A percentile compares a stretch with the other conserved stretches of the same genome.
phyloP scores from a whole-genome alignment of 2,113 vertebrate genomes.

The Aviceda subcristata region DNA sequence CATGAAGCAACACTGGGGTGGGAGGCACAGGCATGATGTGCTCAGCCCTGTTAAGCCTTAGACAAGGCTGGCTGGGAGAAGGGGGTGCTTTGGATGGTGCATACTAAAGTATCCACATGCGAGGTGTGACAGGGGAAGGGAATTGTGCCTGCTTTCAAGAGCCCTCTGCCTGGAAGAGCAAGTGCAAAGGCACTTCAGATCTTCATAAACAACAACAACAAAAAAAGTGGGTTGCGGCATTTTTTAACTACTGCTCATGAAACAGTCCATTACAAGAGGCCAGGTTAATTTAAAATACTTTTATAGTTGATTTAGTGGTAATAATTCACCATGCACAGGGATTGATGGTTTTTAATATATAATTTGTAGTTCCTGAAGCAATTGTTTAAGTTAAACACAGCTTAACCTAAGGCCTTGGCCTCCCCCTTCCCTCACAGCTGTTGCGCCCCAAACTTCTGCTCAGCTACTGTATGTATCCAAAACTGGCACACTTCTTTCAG shows the following conservation, averaged over 20 bases:
- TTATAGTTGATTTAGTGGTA: neutral
- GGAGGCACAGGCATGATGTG: neutral
- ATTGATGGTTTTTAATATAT: neutral
- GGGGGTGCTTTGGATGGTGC: neutral
- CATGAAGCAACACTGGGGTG: neutral
- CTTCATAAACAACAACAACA: neutral
- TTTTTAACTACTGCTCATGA: neutral
- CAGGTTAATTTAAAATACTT: neutral
- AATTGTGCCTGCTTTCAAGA: neutral
- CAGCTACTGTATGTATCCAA: neutral
- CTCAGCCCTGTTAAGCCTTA: neutral
- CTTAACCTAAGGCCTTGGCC: neutral
- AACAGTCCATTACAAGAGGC: neutral
- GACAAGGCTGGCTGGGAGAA: neutral
- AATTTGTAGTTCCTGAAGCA: neutral
- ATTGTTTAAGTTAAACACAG: neutral
- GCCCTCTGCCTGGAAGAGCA: neutral
- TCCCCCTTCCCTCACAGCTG: neutral
- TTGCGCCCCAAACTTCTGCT: neutral
- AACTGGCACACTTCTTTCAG: neutral
- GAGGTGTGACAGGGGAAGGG: neutral
- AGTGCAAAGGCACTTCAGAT: neutral
- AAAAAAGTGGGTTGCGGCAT: neutral
- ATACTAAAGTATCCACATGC: fast-evolving
- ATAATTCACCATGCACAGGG: neutral